Conservation (phyloP, 2,113 vertebrate genomes). For the Entosphenus tridentatus region DNA sequence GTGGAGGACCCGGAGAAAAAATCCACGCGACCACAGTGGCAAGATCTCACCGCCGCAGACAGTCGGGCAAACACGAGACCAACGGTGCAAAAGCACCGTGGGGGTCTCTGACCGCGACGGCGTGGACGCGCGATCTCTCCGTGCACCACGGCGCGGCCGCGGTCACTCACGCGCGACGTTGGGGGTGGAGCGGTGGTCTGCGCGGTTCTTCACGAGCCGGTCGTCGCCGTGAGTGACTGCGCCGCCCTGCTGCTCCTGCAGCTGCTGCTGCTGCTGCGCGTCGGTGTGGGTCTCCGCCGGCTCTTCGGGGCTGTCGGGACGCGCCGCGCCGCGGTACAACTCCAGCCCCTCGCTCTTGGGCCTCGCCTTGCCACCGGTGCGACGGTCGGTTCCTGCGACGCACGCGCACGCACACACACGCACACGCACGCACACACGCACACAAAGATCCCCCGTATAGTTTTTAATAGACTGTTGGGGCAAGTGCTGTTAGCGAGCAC, state of each 20-base stretch:
- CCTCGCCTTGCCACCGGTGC: slow-evolving; percentile 63
- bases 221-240: slow-evolving; percentile 29
- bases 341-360: slow-evolving; percentile 98
- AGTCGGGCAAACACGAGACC: too few species aligned
- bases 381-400: slow-evolving; percentile 44
- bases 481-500: too few species aligned
- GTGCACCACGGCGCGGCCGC: too few species aligned
- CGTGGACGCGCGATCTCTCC: too few species aligned
- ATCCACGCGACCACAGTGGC: too few species aligned
- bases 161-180: slow-evolving; percentile 51
- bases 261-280: neutral
- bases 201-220: slow-evolving; percentile 60
- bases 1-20: too few species aligned
- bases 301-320: slow-evolving; percentile 11
- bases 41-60: too few species aligned
- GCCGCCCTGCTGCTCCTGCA: neutral
- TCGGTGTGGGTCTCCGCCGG: neutral
- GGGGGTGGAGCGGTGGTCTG: slow-evolving; percentile 83
- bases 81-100: too few species aligned
- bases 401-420: neutral
- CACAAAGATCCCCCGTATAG: too few species aligned
- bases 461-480: too few species aligned
- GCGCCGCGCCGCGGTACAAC: slow-evolving; percentile 60
- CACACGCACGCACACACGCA: too few species aligned
- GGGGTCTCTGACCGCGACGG: too few species aligned